Conservation (phyloP, 2,113 vertebrate genomes). For the Protobothrops flavoviridis region DNA sequence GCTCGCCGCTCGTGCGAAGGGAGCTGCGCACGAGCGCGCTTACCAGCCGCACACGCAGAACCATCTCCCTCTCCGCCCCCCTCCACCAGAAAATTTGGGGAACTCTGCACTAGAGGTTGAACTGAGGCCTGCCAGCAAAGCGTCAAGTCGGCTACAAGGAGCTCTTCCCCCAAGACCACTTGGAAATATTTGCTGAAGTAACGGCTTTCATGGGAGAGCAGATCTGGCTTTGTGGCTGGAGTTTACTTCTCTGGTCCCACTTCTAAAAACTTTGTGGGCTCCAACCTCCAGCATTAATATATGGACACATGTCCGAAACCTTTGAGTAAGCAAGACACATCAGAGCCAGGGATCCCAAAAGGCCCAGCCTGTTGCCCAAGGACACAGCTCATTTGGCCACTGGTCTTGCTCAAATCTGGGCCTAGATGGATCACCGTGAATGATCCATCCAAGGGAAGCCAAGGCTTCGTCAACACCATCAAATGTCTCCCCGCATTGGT, state of each 20-base stretch:
- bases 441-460: neutral
- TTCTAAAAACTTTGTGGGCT: neutral
- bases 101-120: neutral
- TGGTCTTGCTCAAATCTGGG: neutral
- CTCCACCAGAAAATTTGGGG: neutral
- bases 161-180: neutral
- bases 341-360: neutral
- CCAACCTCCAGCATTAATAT: neutral
- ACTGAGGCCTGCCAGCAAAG: neutral
- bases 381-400: neutral
- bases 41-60: accelerated
- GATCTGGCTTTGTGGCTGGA: neutral
- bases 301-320: neutral
- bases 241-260: neutral
- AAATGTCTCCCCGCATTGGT: neutral
- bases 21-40: neutral
- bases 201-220: neutral
- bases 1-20: neutral
- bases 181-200: neutral
- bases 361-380: neutral
- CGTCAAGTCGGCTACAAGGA: neutral
- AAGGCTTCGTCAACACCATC: neutral
- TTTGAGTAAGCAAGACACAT: neutral
- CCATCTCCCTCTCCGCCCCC: neutral
- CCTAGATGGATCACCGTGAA: neutral